phyloP scores from a whole-genome alignment of 2,797 vertebrate species.

The Thaleichthys pacificus region DNA sequence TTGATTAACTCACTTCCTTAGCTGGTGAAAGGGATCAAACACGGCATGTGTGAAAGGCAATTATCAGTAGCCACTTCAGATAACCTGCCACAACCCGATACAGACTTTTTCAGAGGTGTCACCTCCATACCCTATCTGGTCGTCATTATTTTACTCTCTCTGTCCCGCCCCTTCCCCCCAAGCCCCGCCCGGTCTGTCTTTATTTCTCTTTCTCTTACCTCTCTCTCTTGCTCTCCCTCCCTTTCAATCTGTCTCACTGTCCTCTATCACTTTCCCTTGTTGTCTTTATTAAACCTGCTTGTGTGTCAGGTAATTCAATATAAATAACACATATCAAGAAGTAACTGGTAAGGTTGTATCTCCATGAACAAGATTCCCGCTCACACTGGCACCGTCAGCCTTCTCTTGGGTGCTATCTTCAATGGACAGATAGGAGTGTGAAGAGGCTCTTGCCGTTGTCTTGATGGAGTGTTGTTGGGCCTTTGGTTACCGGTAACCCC shows the following conservation, averaged over 20 bases:
- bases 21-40: conserved; percentile 70
- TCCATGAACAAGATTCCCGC: conserved; percentile 35
- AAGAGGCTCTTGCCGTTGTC: conserved; percentile 41
- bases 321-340: conserved; percentile 63
- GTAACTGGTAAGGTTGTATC: conserved; percentile 12
- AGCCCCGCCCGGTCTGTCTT: not conserved
- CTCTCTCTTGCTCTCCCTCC: not conserved
- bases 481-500: conserved; percentile 80
- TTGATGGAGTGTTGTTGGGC: conserved; percentile 74
- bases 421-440: conserved; percentile 65
- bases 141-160: conserved; percentile 38
- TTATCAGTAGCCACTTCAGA: conserved; percentile 78
- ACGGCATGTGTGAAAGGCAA: conserved; percentile 77
- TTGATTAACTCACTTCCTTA: conserved; percentile 73
- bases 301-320: not conserved
- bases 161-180: conserved; percentile 5
- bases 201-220: not conserved
- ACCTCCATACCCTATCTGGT: conserved; percentile 62
- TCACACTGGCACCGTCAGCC: conserved; percentile 65
- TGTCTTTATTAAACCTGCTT: not conserved
- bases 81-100: conserved; percentile 76
- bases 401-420: conserved; percentile 68
- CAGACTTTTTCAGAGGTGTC: conserved; percentile 66
- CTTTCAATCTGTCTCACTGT: conserved; percentile 21
- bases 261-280: conserved; percentile 44